Evolutionary conservation across 2,797 vertebrate species (phyloP).

Genomic region (Pelodytes ibericus): DNA sequence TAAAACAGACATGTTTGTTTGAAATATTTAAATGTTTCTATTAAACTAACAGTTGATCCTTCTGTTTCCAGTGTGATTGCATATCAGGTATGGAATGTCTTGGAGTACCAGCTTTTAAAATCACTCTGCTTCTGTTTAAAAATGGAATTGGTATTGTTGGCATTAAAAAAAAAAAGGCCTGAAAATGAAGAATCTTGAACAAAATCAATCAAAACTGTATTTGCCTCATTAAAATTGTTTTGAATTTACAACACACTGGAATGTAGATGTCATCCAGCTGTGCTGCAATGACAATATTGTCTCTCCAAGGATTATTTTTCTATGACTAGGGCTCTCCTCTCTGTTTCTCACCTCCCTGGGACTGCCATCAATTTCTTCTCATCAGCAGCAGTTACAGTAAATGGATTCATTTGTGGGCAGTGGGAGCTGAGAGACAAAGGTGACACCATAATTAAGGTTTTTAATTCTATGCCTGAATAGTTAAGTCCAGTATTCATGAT

Average conservation of each 20-base stretch:
- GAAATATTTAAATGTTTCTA: too few species aligned
- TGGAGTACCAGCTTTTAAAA: neutral
- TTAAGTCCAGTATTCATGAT: slow-evolving; percentile 95
- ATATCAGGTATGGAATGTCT: neutral
- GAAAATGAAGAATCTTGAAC: slow-evolving; percentile 59
- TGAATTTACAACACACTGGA: slow-evolving; percentile 76
- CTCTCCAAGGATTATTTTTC: slow-evolving; percentile 50
- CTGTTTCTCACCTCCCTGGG: slow-evolving; percentile 70
- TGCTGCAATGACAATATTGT: slow-evolving; percentile 61
- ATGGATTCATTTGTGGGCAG: slow-evolving; percentile 78
- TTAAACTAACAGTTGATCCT: too few species aligned
- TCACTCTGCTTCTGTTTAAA: neutral
- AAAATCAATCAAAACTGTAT: slow-evolving; percentile 68
- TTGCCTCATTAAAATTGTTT: slow-evolving; percentile 78
- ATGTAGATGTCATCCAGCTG: slow-evolving; percentile 72
- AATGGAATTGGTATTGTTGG: neutral
- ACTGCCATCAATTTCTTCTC: slow-evolving; percentile 87
- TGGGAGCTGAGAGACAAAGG: slow-evolving; percentile 78
- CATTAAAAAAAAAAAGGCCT: slow-evolving; percentile 13
- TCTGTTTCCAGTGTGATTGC: too few species aligned
- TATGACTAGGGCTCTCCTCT: slow-evolving; percentile 59
- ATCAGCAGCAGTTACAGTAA: slow-evolving; percentile 87
- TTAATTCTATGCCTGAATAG: slow-evolving; percentile 99
- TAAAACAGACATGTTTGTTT: too few species aligned
- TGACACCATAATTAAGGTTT: slow-evolving; percentile 98